These are phyloP conservation scores for Diploscapter pachys DNA, from an alignment of 1,140 invertebrate species.

Conservation along the genomic window DNA sequence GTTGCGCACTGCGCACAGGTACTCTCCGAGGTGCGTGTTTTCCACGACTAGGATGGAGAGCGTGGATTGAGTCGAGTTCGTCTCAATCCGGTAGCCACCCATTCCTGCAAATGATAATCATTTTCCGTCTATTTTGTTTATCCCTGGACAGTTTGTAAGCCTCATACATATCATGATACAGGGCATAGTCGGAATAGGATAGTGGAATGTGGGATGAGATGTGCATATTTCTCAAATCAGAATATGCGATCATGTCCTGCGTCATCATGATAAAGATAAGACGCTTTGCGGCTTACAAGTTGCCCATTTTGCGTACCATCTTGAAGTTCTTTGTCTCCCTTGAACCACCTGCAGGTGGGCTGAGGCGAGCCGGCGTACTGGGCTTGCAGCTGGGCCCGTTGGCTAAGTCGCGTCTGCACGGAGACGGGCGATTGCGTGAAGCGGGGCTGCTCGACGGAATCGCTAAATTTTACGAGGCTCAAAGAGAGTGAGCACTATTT, in stretches of 20 bases:
- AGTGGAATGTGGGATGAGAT: too few species aligned
- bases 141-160: background rate
- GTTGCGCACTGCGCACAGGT: conserved; percentile 50
- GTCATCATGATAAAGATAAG: too few species aligned
- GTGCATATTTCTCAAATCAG: background rate
- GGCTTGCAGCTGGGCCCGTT: conserved; percentile 41
- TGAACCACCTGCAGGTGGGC: conserved; percentile 46
- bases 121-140: background rate
- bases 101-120: conserved; percentile 10
- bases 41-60: conserved; percentile 29
- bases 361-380: conserved; percentile 45
- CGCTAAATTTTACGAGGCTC: background rate
- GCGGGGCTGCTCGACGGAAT: conserved; percentile 22
- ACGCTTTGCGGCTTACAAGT: background rate
- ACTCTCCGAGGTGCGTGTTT: conserved; percentile 45
- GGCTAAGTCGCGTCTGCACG: conserved; percentile 44
- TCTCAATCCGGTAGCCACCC: conserved; percentile 18
- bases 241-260: background rate
- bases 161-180: too few species aligned
- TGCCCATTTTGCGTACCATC: conserved; percentile 17
- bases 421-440: conserved; percentile 45
- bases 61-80: conserved; percentile 11
- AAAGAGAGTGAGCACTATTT: conserved; percentile 5
- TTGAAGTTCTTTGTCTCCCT: conserved; percentile 37
- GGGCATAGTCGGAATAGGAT: too few species aligned